Evolutionary conservation across 2,888 invertebrate species (phyloP), one percentile per base, ranked within the genome.

Genomic region (Nomada fabriciana): DNA sequence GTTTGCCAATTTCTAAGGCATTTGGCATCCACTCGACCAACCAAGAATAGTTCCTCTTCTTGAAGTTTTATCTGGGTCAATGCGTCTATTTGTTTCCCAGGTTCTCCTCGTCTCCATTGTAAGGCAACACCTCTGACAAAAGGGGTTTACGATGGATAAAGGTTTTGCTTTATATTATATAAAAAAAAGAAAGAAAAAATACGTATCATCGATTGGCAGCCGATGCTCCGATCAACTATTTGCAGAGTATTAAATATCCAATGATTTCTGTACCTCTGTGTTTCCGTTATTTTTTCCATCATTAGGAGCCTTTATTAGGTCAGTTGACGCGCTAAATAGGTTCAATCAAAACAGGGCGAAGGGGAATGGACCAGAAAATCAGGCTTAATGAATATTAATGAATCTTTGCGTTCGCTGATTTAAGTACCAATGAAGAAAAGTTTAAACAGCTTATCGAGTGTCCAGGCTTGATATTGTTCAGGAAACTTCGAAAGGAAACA

Each of bases 341-440:
- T 71, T 72, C 71, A 85, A 80, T 83, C 57, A 68, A 78, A 75
- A 75, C 57, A 65, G 25, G 53, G 47, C 43, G 70, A 74, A 77
- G 84, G 36, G 80, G 80, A 57, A 70, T 52, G 43, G 43, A 61
- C 13, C 72, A 77, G 74, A 85, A 78, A 85, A 80, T 85, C 67
- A 78, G 65, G 69, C 75, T 81, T 77, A 78, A 85, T 76, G 70
- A 80, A 81, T 76, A 85, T 78, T 85, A 85, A 85, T 78, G 84
- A 80, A 55, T 52, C 18, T 50, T 23, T 55, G 64, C 50, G 55
- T 57, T 68, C 52, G 53, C 29, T 67, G 59, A 74, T 82, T 70
- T 70, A 82, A 18, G 50, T 59, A 75, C 18, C 67, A 53, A 60
- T 59, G 50, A 71, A 71, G 74, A 25, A 75, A 71, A 72, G 20